phyloP scores from a whole-genome alignment of 2,113 vertebrate species.

The Chelonoidis abingdonii region DNA sequence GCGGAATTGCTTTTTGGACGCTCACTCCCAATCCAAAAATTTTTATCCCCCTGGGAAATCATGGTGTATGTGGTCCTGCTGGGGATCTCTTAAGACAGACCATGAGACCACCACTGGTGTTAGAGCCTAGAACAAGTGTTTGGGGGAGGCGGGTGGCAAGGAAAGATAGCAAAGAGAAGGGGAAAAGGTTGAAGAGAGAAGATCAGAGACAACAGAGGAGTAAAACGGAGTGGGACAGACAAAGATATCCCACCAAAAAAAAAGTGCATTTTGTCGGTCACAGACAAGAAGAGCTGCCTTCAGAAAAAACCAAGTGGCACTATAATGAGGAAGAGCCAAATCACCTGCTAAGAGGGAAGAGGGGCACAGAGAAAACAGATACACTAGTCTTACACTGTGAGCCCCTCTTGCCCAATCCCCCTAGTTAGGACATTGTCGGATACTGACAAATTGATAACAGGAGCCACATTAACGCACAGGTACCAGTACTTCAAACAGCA shows the following conservation, averaged over 20 bases:
- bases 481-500: not conserved
- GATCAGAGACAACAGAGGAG: not conserved
- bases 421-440: not conserved
- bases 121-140: accelerated
- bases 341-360: not conserved
- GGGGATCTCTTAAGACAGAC: not conserved
- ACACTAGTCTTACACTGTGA: not conserved
- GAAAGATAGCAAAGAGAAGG: not conserved
- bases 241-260: not conserved
- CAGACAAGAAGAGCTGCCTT: not conserved
- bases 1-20: not conserved
- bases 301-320: slow-evolving; percentile 3
- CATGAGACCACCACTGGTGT: accelerated
- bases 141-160: accelerated
- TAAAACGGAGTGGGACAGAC: not conserved
- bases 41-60: not conserved
- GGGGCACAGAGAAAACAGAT: not conserved
- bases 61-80: not conserved
- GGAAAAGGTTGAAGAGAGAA: not conserved
- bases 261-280: not conserved
- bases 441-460: not conserved
- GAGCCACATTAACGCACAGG: not conserved
- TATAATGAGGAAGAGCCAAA: not conserved
- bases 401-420: not conserved
- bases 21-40: accelerated